Percentiles rank a stretch among this genome's conserved stretches.
These are phyloP conservation scores for Pseudorectes ferrugineus DNA, from an alignment of 2,113 vertebrate genomes.

Conservation along the genomic window DNA sequence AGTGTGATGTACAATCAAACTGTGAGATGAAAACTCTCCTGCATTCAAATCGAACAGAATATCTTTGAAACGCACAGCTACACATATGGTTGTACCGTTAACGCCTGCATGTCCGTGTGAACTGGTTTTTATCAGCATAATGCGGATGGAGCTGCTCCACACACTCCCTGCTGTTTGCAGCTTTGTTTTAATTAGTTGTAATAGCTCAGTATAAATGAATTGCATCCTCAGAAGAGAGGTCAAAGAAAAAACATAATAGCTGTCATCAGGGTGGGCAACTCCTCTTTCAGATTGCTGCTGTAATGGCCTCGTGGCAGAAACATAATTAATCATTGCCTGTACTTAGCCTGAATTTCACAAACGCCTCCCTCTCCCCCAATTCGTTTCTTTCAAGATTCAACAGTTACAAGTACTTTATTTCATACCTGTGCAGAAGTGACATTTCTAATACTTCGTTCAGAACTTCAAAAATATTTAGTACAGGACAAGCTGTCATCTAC, in stretches of 20 bases:
- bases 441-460: background rate
- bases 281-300: background rate
- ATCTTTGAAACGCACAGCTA: background rate
- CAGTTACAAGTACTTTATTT: background rate
- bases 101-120: background rate
- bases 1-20: background rate
- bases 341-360: background rate
- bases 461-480: background rate
- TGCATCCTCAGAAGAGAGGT: background rate
- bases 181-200: background rate
- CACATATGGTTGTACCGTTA: background rate
- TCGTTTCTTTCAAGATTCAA: background rate
- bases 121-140: background rate
- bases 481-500: background rate
- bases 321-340: background rate
- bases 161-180: background rate
- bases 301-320: background rate
- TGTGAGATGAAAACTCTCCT: background rate
- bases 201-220: background rate
- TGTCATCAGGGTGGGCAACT: background rate
- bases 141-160: accelerated
- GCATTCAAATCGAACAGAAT: background rate
- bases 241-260: background rate
- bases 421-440: background rate
- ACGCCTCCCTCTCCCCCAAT: accelerated